phyloP scores from a whole-genome alignment of 2,888 invertebrate genomes.

The Drosophila falleni region DNA sequence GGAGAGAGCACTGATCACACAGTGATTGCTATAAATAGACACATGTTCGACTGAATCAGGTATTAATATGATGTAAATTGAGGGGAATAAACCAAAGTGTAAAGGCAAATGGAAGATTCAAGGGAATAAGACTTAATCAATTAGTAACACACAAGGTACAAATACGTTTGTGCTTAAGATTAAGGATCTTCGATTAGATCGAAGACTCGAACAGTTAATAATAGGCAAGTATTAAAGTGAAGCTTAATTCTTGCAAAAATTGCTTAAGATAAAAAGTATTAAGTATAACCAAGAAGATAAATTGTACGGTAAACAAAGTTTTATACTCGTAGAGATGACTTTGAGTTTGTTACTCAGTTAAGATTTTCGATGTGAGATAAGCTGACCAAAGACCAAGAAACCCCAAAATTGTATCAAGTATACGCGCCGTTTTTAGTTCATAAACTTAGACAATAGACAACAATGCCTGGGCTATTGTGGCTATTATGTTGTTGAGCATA shows the following conservation, averaged over 20 bases:
- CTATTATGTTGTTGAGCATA: constrained; percentile 33
- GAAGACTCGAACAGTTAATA: neutral
- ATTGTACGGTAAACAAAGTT: neutral
- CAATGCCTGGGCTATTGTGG: constrained; percentile 12
- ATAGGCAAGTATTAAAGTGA: too few species aligned
- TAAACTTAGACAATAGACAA: constrained; percentile 29
- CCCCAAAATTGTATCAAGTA: constrained; percentile 27
- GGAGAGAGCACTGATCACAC: constrained; percentile 37
- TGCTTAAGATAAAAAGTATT: too few species aligned
- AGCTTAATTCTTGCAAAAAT: neutral
- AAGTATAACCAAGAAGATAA: neutral
- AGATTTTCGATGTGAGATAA: neutral
- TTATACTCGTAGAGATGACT: neutral
- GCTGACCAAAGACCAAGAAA: neutral
- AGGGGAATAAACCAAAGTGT: neutral
- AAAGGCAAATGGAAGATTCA: neutral
- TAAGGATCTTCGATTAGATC: neutral
- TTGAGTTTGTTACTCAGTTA: neutral
- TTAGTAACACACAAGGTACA: neutral
- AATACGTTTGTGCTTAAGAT: neutral
- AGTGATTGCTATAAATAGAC: constrained; percentile 58
- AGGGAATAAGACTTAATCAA: neutral
- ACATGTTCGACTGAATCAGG: neutral
- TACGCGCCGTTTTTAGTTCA: constrained; percentile 35
- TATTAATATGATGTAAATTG: neutral